Evolutionary conservation across 1,140 invertebrate species (phyloP).

Genomic region (Dysdera silvatica): DNA sequence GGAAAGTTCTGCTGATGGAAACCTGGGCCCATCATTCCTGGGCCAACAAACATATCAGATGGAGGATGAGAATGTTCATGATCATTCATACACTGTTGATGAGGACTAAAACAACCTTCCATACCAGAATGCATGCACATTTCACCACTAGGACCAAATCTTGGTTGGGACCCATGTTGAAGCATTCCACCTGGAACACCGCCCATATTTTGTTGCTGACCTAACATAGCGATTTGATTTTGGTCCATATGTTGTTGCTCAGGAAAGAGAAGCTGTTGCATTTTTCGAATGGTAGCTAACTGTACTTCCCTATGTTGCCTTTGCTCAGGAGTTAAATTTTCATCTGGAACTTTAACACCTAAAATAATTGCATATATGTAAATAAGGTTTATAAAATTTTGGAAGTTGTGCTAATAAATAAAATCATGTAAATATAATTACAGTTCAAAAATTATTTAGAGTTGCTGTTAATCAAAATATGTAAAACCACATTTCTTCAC

Average conservation of each 20-base stretch:
- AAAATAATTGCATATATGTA: not conserved
- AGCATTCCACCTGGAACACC: constrained; percentile 34
- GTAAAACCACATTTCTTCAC: too few species aligned
- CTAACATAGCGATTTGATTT: not conserved
- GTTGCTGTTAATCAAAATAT: too few species aligned
- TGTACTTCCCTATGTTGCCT: constrained; percentile 85
- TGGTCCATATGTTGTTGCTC: constrained; percentile 33
- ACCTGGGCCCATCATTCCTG: constrained; percentile 38
- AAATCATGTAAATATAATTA: too few species aligned
- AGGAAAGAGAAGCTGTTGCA: constrained; percentile 81
- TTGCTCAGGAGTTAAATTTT: constrained; percentile 89
- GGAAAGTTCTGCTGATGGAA: constrained; percentile 35
- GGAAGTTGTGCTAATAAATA: too few species aligned
- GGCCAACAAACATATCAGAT: constrained; percentile 31
- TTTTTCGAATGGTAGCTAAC: constrained; percentile 79
- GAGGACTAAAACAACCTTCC: constrained; percentile 22
- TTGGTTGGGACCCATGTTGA: constrained; percentile 19
- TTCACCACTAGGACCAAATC: constrained; percentile 20
- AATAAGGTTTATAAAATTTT: too few species aligned
- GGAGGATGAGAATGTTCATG: constrained; percentile 22
- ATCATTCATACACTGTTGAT: constrained; percentile 28
- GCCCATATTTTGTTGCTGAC: constrained; percentile 22
- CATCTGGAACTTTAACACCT: constrained; percentile 81
- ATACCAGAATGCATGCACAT: constrained; percentile 28
- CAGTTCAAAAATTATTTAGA: too few species aligned